Base-by-base conservation (phyloP, 35 echinoderm and acorn worm species). In the Nesometra sesokonis region DNA sequence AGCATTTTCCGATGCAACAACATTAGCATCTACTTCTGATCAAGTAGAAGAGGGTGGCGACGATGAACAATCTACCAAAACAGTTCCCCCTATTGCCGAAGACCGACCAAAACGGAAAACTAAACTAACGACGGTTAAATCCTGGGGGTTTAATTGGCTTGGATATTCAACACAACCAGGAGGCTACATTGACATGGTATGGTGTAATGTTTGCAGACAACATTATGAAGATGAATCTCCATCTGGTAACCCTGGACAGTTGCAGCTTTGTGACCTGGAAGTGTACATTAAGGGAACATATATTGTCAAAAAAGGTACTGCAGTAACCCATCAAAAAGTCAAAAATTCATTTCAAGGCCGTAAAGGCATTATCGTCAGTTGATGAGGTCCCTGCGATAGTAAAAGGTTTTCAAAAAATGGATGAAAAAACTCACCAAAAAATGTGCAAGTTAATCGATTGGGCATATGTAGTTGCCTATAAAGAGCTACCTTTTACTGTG, bases 361-460 rank as follows among this genome's bases (percentile, higher is more conserved):
- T 78, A 11, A 29, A 84, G 82, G n/a, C 43, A 31, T 83, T 77
- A 30, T 34, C 9, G 29, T 29, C 27, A 32, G 23, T 34, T 0
- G 5, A 80, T 35, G 27, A 79, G 33, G 29, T 27, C 17, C 23
- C 35, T 27, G 52, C 52, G 35, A 84, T 84, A 17, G 15, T 77
- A 47, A 29, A 52, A 82, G 0, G 46, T 15, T 52, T 83, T 34
- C 38, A 46, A 21, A 83, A 35, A 86, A 90, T 89, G 84, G 34
- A 83, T 27, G 52, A 47, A 9, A 32, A 36, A 31, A 33, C 32
- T 21, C 23, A 89, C 35, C 37, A 0, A 7, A 89, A 81, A 78
- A 93, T 93, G 91, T 37, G 78, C n/a, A 93, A 90, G 78, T 52
- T 93, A 0, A 89, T 93, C 80, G 78, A 86, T 35, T 52, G 80